Percentiles rank a stretch among this genome's conserved stretches.
phyloP scores from a whole-genome alignment of 1,140 invertebrate genomes.

The Palaemon carinicauda region DNA sequence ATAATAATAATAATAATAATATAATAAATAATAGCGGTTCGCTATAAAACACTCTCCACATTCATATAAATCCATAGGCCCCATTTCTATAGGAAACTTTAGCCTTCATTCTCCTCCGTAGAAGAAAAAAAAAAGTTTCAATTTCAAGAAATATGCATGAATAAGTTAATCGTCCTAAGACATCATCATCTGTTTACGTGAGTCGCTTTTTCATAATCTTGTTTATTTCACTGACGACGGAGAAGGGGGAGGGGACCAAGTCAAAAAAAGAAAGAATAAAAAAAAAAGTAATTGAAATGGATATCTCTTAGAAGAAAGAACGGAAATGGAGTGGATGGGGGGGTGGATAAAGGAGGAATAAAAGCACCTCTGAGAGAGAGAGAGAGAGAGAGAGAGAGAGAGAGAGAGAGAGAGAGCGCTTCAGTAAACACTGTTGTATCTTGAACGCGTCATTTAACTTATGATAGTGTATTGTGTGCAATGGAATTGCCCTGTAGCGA shows the following conservation, averaged over 20 bases:
- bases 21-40: too few relatives aligned
- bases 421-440: slow-evolving; percentile 14
- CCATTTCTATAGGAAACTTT: too few relatives aligned
- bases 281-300: not conserved
- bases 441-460: slow-evolving; percentile 10
- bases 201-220: too few relatives aligned
- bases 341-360: not conserved
- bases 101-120: too few relatives aligned
- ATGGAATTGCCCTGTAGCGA: not conserved
- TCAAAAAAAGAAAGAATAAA: not conserved
- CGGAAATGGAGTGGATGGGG: not conserved
- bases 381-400: not conserved
- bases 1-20: too few relatives aligned
- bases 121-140: too few relatives aligned
- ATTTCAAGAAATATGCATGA: not conserved
- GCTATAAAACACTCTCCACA: too few relatives aligned
- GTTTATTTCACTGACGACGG: too few relatives aligned
- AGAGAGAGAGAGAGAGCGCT: not conserved
- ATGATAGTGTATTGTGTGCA: slow-evolving; percentile 33
- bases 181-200: too few relatives aligned
- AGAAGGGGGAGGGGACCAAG: too few relatives aligned
- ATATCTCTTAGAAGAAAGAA: not conserved
- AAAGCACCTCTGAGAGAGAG: not conserved
- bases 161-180: not conserved
- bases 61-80: too few relatives aligned